Percentiles rank a stretch among this genome's conserved stretches.
Conservation (phyloP, 2,797 vertebrate genomes). For the Antrozous pallidus region DNA sequence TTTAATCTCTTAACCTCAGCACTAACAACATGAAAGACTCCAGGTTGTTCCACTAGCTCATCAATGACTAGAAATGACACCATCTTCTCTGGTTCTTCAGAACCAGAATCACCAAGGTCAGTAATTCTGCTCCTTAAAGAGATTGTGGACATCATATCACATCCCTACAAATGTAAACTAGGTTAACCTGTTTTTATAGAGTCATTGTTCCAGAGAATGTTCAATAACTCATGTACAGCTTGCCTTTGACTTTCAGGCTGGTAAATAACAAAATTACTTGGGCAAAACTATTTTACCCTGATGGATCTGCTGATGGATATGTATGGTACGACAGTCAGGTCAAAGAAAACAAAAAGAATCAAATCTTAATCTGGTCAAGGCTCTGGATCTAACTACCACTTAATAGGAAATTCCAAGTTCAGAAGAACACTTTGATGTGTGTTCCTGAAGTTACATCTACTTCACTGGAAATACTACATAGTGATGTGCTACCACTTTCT, state of each 20-base stretch:
- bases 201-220: not conserved
- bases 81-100: not conserved
- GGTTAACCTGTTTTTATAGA: conserved; percentile 3
- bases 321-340: not conserved
- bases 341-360: not conserved
- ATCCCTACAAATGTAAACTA: not conserved
- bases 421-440: not conserved
- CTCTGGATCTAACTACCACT: not conserved
- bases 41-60: not conserved
- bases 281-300: not conserved
- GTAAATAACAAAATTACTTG: conserved; percentile 15
- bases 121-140: not conserved
- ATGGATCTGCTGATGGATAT: not conserved
- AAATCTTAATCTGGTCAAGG: not conserved
- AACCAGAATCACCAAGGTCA: not conserved
- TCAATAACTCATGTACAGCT: not conserved
- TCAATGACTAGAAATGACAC: not conserved
- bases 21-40: not conserved
- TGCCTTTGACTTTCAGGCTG: not conserved
- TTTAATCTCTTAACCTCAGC: not conserved
- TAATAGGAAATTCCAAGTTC: not conserved
- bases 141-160: not conserved
- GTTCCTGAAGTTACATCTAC: not conserved
- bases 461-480: too few species aligned
- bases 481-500: not conserved